Conservation (phyloP, 1,140 invertebrate species). For the Drosophila varians region DNA sequence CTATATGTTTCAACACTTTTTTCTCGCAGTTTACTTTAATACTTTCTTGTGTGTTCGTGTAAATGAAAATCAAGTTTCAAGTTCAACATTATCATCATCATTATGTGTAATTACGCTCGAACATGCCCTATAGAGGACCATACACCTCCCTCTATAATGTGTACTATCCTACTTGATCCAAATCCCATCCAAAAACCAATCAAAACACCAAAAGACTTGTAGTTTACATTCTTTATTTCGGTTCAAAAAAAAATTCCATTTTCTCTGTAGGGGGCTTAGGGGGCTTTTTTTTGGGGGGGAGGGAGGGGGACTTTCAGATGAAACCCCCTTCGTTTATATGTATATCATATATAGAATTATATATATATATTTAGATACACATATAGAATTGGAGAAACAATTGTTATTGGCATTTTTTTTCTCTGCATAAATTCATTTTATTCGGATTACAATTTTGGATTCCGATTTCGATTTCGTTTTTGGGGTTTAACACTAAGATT, state of each 20-base stretch:
- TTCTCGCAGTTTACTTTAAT: not conserved
- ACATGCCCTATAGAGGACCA: not conserved
- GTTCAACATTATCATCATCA: slow-evolving; percentile 54
- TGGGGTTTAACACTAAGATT: slow-evolving; percentile 20
- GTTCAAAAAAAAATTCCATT: slow-evolving; percentile 71
- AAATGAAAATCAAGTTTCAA: slow-evolving; percentile 42
- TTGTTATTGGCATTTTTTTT: not conserved
- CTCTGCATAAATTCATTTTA: slow-evolving; percentile 47
- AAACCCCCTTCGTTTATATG: slow-evolving; percentile 4
- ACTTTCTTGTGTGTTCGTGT: slow-evolving; percentile 6
- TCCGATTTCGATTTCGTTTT: not conserved
- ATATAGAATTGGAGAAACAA: slow-evolving; percentile 1
- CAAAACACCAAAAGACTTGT: slow-evolving; percentile 26
- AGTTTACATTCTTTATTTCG: slow-evolving; percentile 80
- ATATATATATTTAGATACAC: slow-evolving; percentile 17
- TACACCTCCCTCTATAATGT: not conserved
- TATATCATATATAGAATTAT: slow-evolving; percentile 11
- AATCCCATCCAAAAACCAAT: slow-evolving; percentile 1
- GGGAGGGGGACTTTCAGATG: no score
- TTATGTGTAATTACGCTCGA: slow-evolving; percentile 24
- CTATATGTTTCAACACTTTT: not conserved
- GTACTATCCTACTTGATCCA: not conserved
- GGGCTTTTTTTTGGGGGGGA: not conserved
- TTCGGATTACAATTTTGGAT: slow-evolving; percentile 3
- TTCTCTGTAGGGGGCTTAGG: slow-evolving; percentile 18